These are phyloP conservation scores for Noctua comes DNA, from an alignment of 2,888 invertebrate genomes.

Conservation along the genomic window DNA sequence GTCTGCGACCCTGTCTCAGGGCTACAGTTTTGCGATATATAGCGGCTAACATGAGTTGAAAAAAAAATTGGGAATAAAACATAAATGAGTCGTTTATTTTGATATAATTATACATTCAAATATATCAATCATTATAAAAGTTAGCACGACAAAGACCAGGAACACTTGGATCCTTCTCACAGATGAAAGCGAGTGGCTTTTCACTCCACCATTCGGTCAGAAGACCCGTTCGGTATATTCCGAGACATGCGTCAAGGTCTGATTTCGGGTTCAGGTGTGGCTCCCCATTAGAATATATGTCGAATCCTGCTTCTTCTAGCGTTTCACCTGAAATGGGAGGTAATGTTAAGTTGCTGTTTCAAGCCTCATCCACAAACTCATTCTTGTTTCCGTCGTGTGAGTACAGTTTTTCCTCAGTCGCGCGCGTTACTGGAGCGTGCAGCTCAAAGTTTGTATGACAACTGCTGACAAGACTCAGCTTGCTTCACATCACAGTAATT, in stretches of 20 bases:
- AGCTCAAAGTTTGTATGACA: not conserved
- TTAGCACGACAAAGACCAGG: constrained; percentile 34
- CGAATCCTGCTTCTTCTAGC: constrained; percentile 72
- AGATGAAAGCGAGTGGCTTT: constrained; percentile 35
- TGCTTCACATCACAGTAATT: not conserved
- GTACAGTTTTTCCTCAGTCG: not conserved
- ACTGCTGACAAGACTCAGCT: not conserved
- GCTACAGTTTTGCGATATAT: no score
- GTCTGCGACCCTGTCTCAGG: no score
- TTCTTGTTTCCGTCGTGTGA: not conserved
- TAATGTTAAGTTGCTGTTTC: not conserved
- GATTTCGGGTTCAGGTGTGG: constrained; percentile 63
- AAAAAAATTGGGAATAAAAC: not conserved
- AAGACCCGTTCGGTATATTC: constrained; percentile 65
- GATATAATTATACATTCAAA: not conserved
- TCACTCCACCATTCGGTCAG: constrained; percentile 73
- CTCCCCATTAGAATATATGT: constrained; percentile 67
- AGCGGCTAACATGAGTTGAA: not conserved
- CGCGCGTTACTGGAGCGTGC: not conserved
- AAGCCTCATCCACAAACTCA: not conserved
- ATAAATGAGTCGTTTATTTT: not conserved
- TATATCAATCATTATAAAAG: not conserved
- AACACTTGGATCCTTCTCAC: constrained; percentile 50
- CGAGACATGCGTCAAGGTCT: constrained; percentile 68
- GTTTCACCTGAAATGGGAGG: constrained; percentile 70